Conservation (phyloP, 35 echinoderm and acorn worm genomes). For the Chiridota heheva region DNA sequence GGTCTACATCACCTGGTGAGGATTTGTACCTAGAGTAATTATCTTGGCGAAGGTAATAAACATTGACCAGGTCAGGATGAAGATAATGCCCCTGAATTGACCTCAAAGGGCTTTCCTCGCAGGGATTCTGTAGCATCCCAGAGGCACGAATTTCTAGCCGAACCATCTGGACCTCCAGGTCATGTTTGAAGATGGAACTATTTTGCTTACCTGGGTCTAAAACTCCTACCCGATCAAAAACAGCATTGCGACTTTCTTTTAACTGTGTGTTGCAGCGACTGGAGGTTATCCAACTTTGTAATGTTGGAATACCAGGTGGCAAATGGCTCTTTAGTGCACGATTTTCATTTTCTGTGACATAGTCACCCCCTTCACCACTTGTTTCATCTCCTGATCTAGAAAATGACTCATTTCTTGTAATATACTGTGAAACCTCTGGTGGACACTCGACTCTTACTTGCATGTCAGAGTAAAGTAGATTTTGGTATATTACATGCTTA, state of each 20-base stretch:
- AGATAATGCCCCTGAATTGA: not conserved
- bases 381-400: too few species aligned
- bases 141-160: not conserved
- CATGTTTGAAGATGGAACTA: slow-evolving; percentile 16
- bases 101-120: not conserved
- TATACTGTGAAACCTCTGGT: too few species aligned
- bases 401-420: too few species aligned
- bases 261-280: slow-evolving; percentile 8
- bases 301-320: slow-evolving; percentile 15
- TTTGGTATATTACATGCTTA: too few species aligned
- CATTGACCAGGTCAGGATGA: not conserved
- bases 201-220: slow-evolving; percentile 5
- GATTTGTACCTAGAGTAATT: slow-evolving; percentile 8
- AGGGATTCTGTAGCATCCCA: not conserved
- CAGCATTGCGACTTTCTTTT: slow-evolving; percentile 10
- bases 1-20: not conserved
- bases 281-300: slow-evolving; percentile 7
- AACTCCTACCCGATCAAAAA: slow-evolving; percentile 18
- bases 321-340: slow-evolving; percentile 9
- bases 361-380: too few species aligned
- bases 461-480: too few species aligned
- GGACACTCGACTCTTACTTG: not conserved
- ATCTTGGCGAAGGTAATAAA: not conserved
- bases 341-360: slow-evolving; percentile 34
- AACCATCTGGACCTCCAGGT: slow-evolving; percentile 5